Evolutionary conservation across 2,113 vertebrate species (phyloP).

Genomic region (Thermophis baileyi): DNA sequence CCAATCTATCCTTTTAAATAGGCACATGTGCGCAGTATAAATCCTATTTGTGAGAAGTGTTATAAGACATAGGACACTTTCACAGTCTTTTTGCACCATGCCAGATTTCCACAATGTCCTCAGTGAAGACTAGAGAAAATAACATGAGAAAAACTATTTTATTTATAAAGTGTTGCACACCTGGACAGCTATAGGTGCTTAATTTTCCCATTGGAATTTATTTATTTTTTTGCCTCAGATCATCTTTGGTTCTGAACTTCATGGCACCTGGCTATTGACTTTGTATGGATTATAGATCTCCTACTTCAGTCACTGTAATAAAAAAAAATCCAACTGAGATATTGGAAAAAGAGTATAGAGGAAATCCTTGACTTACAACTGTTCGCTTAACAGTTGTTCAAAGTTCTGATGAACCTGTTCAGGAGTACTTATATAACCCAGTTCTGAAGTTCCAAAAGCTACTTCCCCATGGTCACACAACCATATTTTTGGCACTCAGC

Average conservation of each 20-base stretch:
- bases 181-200: not conserved
- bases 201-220: not conserved
- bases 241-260: no score
- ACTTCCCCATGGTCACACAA: not conserved
- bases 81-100: not conserved
- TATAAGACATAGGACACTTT: not conserved
- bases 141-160: not conserved
- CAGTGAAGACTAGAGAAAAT: not conserved
- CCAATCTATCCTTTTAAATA: not conserved
- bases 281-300: not conserved
- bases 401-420: no score
- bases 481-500: not conserved
- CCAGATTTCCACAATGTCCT: not conserved
- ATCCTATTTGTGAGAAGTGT: not conserved
- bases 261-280: not conserved
- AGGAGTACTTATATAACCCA: not conserved
- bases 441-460: not conserved
- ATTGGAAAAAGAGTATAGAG: not conserved
- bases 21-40: not conserved
- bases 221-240: not conserved
- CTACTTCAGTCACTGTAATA: not conserved
- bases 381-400: no score
- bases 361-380: no score
- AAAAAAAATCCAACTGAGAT: not conserved
- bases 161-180: not conserved